These are phyloP conservation scores for Mamestra configurata DNA, from an alignment of 1,140 invertebrate species.

Conservation along the genomic window DNA sequence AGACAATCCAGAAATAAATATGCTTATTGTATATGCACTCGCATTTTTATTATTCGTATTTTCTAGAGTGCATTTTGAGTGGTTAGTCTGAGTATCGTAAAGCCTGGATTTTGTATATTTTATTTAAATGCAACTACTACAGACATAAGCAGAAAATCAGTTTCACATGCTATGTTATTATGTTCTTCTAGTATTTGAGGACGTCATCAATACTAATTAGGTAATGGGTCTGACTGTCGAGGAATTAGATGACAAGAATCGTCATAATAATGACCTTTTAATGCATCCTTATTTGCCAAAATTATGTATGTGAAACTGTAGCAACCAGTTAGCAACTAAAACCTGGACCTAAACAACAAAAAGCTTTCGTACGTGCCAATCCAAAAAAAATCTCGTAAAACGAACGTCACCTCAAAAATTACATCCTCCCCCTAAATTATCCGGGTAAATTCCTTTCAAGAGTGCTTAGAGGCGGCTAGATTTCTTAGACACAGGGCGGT, in stretches of 20 bases:
- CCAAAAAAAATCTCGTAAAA: slow-evolving; percentile 6
- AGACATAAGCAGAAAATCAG: too few relatives aligned
- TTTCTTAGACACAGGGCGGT: slow-evolving; percentile 61
- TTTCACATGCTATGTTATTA: too few relatives aligned
- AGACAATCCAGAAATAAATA: slow-evolving; percentile 41
- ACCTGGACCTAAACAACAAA: too few relatives aligned
- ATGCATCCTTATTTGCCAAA: too few relatives aligned
- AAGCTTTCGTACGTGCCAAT: not conserved
- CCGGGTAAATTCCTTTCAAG: slow-evolving; percentile 47
- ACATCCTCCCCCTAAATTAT: slow-evolving; percentile 47
- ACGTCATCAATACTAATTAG: too few relatives aligned
- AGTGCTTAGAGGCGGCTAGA: slow-evolving; percentile 45
- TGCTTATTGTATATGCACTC: slow-evolving; percentile 46
- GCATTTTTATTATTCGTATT: slow-evolving; percentile 45
- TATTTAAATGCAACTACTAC: too few relatives aligned
- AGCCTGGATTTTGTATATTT: not conserved
- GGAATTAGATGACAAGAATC: too few relatives aligned
- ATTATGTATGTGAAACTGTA: too few relatives aligned
- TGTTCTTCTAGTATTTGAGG: too few relatives aligned
- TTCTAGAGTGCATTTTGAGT: slow-evolving; percentile 32
- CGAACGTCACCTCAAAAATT: slow-evolving; percentile 37
- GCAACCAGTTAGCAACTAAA: too few relatives aligned
- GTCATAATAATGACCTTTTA: too few relatives aligned
- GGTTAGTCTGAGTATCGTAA: not conserved
- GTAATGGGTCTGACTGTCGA: too few relatives aligned